phyloP scores from a whole-genome alignment of 2,797 vertebrate genomes.

The Oophaga sylvatica region DNA sequence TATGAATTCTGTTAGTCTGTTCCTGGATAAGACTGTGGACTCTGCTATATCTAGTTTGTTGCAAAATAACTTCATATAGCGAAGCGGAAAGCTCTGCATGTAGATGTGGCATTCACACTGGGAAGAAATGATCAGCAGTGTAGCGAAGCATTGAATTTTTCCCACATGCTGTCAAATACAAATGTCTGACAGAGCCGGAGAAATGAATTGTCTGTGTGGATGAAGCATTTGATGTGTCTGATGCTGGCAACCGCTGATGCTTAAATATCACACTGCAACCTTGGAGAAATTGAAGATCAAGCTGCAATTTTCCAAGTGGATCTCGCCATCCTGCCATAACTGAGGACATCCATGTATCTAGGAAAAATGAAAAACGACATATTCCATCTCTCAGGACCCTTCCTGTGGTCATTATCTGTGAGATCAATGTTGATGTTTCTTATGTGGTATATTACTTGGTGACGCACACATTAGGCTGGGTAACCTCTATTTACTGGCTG shows the following conservation, averaged over 20 bases:
- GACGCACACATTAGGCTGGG: neutral
- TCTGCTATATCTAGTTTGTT: neutral
- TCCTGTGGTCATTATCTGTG: neutral
- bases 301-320: constrained; percentile 29
- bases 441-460: neutral
- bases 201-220: constrained; percentile 41
- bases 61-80: neutral
- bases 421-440: neutral
- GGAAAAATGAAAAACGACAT: neutral
- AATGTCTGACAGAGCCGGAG: constrained; percentile 23
- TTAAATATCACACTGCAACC: constrained; percentile 32
- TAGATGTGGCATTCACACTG: constrained; percentile 32
- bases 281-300: constrained; percentile 35
- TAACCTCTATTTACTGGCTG: neutral
- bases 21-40: no score
- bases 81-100: constrained; percentile 10
- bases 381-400: neutral
- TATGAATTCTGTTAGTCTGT: no score
- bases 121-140: constrained; percentile 25
- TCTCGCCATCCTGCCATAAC: neutral
- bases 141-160: constrained; percentile 24
- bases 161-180: constrained; percentile 34
- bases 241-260: constrained; percentile 4
- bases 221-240: constrained; percentile 25
- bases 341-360: neutral